Evolutionary conservation across 1,140 invertebrate genomes (phyloP).

Genomic region (Thaumatotibia leucotreta): DNA sequence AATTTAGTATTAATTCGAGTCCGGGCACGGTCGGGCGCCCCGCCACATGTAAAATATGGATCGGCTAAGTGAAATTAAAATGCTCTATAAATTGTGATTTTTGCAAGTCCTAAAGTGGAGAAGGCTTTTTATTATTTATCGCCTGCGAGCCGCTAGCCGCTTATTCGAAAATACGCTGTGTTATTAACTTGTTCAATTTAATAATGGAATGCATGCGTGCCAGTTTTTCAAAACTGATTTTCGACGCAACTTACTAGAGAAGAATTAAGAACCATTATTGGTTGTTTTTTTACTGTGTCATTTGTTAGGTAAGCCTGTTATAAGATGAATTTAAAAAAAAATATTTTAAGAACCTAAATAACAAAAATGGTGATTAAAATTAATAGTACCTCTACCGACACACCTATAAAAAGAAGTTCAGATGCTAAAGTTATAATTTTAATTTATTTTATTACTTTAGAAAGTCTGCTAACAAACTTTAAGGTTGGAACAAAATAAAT

Average conservation of each 20-base stretch:
- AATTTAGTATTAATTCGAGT: constrained; percentile 76
- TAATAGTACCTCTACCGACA: too few species aligned
- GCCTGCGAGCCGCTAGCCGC: constrained; percentile 56
- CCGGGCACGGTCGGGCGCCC: constrained; percentile 58
- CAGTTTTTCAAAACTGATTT: not conserved
- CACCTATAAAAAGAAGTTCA: not conserved
- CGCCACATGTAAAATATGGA: constrained; percentile 76
- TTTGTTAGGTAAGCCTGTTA: too few species aligned
- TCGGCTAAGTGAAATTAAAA: constrained; percentile 76
- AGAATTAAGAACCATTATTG: not conserved
- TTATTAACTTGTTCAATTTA: constrained; percentile 63
- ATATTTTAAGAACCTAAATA: too few species aligned
- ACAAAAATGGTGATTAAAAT: too few species aligned
- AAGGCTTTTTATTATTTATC: constrained; percentile 76
- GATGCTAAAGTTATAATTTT: constrained; percentile 14
- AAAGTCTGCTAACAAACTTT: constrained; percentile 30
- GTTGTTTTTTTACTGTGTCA: too few species aligned
- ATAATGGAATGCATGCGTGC: constrained; percentile 32
- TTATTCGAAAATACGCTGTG: constrained; percentile 64
- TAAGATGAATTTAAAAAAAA: too few species aligned
- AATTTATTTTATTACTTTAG: constrained; percentile 16
- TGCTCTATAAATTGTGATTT: constrained; percentile 76
- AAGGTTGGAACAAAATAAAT: constrained; percentile 50
- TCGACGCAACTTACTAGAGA: not conserved
- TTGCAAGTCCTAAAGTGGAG: constrained; percentile 76